Evolutionary conservation across 2,888 invertebrate species (phyloP).

Genomic region (Neria commutata): DNA sequence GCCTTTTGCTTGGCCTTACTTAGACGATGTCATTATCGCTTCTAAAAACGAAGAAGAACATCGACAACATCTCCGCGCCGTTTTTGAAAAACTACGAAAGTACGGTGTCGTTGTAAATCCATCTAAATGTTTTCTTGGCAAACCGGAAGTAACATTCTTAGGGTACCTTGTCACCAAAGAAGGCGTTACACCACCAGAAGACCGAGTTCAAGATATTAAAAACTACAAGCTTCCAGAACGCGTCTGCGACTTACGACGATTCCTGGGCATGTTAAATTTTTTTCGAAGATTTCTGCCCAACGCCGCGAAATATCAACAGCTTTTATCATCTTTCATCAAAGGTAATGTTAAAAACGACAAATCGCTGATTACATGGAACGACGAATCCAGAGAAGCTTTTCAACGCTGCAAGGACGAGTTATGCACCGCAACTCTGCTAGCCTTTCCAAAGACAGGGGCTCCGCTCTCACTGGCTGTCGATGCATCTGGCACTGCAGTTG

Average conservation of each 20-base stretch:
- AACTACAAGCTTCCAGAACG: conserved; percentile 7
- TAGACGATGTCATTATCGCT: not conserved
- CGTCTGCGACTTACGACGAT: conserved; percentile 6
- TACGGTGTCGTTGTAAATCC: not conserved
- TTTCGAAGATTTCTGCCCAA: conserved; percentile 11
- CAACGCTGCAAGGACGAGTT: conserved; percentile 12
- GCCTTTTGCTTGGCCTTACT: not conserved
- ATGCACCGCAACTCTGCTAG: conserved; percentile 11
- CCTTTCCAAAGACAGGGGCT: conserved; percentile 7
- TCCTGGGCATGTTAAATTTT: conserved; percentile 8
- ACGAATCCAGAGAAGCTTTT: conserved; percentile 7
- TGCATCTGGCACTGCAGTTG: conserved; percentile 14
- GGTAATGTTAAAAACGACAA: conserved; percentile 11
- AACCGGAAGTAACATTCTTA: not conserved
- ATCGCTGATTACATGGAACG: conserved; percentile 8
- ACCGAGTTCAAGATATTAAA: conserved; percentile 11
- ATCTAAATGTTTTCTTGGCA: not conserved
- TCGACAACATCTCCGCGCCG: not conserved
- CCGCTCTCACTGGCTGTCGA: conserved; percentile 13
- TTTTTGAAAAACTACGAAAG: not conserved
- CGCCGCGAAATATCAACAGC: conserved; percentile 5
- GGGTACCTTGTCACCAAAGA: not conserved
- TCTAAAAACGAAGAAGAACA: not conserved
- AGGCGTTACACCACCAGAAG: conserved; percentile 1
- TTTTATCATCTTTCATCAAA: not conserved